phyloP scores from a whole-genome alignment of 2,113 vertebrate species.

The Ascaphus truei region DNA sequence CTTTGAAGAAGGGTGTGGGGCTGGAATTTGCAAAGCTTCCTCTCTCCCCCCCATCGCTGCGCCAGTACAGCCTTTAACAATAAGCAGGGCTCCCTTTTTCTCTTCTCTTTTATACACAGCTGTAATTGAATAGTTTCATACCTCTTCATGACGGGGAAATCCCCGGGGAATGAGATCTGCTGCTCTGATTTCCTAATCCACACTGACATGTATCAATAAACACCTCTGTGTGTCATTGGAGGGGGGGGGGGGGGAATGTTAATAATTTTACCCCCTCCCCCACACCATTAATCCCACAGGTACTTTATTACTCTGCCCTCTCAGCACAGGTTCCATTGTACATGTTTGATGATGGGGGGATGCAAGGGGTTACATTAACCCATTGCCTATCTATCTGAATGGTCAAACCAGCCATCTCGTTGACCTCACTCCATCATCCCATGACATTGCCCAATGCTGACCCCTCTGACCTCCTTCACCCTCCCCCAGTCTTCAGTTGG shows the following conservation, averaged over 20 bases:
- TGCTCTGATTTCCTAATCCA: constrained; percentile 4
- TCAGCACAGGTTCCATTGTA: neutral
- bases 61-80: neutral
- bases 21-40: too few relatives aligned
- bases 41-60: too few relatives aligned
- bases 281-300: neutral
- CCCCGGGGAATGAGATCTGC: neutral
- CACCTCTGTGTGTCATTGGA: constrained; percentile 10
- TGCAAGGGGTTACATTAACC: neutral
- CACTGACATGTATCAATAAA: constrained; percentile 21
- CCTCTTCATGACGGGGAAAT: neutral
- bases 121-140: neutral
- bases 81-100: neutral
- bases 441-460: neutral
- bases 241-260: neutral
- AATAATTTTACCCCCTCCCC: constrained; percentile 42
- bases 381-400: neutral
- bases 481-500: neutral
- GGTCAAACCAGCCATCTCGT: neutral
- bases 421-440: neutral
- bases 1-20: too few relatives aligned
- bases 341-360: neutral
- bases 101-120: too few relatives aligned
- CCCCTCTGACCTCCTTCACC: neutral
- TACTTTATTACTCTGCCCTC: too few relatives aligned